Evolutionary conservation across 2,113 vertebrate species (phyloP).

Genomic region (Cygnus atratus): DNA sequence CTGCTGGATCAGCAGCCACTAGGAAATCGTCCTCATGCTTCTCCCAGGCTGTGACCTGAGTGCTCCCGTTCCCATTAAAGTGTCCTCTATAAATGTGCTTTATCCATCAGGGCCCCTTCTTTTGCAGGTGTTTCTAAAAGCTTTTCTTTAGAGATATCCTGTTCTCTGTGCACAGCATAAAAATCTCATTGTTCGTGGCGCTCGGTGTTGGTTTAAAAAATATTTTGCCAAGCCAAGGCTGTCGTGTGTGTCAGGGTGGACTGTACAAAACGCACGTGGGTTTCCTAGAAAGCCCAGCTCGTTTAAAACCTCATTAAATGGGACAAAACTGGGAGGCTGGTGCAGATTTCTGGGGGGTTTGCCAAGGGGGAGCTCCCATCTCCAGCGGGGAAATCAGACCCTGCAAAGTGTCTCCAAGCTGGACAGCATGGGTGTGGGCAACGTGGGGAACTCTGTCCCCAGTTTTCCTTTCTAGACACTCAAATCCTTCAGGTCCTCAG

Average conservation of each 20-base stretch:
- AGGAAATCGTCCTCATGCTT: not conserved
- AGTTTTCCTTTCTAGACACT: not conserved
- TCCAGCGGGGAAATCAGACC: not conserved
- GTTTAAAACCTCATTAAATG: not conserved
- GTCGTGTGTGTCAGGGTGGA: accelerated
- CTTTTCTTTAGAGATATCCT: not conserved
- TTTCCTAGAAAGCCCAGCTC: not conserved
- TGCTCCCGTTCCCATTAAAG: not conserved
- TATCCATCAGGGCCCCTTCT: not conserved
- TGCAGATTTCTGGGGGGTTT: not conserved
- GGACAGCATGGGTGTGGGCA: too few species aligned
- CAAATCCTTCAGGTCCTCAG: not conserved
- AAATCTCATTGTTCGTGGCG: not conserved
- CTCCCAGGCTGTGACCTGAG: not conserved
- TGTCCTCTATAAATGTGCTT: not conserved
- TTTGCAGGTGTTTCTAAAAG: not conserved
- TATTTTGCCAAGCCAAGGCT: not conserved
- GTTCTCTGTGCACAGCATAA: too few species aligned
- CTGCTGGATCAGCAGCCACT: not conserved
- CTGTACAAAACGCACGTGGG: not conserved
- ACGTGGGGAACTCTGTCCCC: not conserved
- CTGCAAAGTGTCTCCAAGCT: not conserved
- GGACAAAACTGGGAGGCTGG: accelerated
- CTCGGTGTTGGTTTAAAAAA: not conserved
- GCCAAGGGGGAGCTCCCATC: too few species aligned